Percentiles rank a stretch among this genome's conserved stretches.
These are phyloP conservation scores for Cyprinus carpio DNA, from an alignment of 2,113 vertebrate species.

Conservation along the genomic window DNA sequence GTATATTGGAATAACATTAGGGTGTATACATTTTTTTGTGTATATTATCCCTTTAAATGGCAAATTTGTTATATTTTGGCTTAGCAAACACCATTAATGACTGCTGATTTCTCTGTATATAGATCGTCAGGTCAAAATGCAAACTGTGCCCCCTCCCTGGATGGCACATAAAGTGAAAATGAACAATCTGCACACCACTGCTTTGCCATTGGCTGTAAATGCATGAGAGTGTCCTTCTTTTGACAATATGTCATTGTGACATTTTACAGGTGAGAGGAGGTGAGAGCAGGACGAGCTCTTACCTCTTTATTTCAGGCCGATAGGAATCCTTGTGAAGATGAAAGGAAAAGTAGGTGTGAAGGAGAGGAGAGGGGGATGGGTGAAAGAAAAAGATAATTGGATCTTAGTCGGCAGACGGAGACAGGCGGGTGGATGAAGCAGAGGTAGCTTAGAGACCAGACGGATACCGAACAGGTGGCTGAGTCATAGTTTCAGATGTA, in stretches of 20 bases:
- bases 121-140: slow-evolving; percentile 10
- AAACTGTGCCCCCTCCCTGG: neutral
- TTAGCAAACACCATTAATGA: neutral
- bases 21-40: neutral
- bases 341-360: slow-evolving; percentile 46
- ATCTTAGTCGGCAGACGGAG: slow-evolving; percentile 55
- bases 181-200: neutral
- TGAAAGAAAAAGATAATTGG: slow-evolving; percentile 53
- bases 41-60: neutral
- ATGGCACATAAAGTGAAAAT: neutral
- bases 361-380: slow-evolving; percentile 21
- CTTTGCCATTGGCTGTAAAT: neutral
- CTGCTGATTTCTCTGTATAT: neutral
- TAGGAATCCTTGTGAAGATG: slow-evolving; percentile 31
- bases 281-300: neutral
- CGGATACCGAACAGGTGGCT: slow-evolving; percentile 11
- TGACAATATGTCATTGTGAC: slow-evolving; percentile 28
- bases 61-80: neutral
- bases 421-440: neutral
- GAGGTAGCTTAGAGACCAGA: slow-evolving; percentile 15
- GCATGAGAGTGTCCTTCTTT: neutral
- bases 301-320: slow-evolving; percentile 21
- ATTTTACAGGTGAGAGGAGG: slow-evolving; percentile 40
- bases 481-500: slow-evolving; percentile 33
- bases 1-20: neutral